phyloP scores from a whole-genome alignment of 2,888 invertebrate genomes.

The Aphrophora alni region DNA sequence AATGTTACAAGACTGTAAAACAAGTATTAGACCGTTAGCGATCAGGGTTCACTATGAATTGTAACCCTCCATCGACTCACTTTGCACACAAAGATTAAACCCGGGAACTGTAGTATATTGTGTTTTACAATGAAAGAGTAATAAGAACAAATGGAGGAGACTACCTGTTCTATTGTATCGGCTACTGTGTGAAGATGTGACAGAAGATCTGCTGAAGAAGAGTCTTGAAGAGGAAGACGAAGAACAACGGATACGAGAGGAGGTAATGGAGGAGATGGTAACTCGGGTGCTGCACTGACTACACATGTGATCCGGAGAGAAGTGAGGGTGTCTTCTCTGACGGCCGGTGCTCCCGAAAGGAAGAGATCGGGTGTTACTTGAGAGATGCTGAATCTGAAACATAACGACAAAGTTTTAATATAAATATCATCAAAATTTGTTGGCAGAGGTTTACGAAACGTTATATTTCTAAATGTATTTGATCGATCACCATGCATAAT shows the following conservation, averaged over 20 bases:
- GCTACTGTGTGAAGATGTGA: constrained; percentile 78
- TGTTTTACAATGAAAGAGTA: no score
- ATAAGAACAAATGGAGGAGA: not conserved
- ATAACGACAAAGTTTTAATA: not conserved
- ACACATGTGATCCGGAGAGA: constrained; percentile 76
- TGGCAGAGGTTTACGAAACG: no score
- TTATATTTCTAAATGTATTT: no score
- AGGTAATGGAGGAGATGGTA: constrained; percentile 72
- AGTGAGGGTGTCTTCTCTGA: constrained; percentile 71
- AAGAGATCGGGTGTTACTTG: constrained; percentile 76
- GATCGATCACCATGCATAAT: no score
- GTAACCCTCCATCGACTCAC: no score
- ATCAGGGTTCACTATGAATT: no score
- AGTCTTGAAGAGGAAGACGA: constrained; percentile 76
- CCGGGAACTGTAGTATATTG: no score
- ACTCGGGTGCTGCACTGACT: constrained; percentile 82
- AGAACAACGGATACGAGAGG: constrained; percentile 63
- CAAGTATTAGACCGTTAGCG: no score
- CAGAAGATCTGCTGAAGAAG: constrained; percentile 73
- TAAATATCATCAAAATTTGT: no score
- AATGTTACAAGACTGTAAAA: no score
- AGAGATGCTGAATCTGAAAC: constrained; percentile 63
- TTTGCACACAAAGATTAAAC: no score
- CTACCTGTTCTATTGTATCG: constrained; percentile 76
- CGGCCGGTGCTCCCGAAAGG: constrained; percentile 80